Evolutionary conservation across 2,797 vertebrate genomes (phyloP).

Genomic region (Tangara arthus): DNA sequence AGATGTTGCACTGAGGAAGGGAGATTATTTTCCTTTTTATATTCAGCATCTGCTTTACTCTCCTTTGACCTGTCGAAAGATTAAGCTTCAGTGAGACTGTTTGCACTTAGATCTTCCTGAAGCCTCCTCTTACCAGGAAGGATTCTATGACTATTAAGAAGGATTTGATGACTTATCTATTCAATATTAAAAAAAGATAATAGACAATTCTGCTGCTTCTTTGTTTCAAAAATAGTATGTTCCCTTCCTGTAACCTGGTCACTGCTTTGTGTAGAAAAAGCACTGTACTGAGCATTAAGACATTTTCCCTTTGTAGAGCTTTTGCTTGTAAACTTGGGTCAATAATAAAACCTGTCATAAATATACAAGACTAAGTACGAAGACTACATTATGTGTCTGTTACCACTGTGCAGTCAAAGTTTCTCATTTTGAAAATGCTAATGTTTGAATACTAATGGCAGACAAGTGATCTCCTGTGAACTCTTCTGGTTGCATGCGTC

Average conservation of each 20-base stretch:
- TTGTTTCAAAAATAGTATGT: not conserved
- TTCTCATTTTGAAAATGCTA: not conserved
- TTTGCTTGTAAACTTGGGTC: not conserved
- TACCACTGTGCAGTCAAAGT: not conserved
- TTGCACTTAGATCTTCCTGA: slow-evolving; percentile 19
- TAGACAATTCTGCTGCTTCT: not conserved
- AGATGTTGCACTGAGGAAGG: not conserved
- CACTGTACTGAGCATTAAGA: not conserved
- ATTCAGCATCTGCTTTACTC: slow-evolving; percentile 23
- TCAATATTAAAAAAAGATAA: not conserved
- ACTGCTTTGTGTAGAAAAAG: not conserved
- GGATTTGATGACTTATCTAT: not conserved
- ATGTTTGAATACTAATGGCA: not conserved
- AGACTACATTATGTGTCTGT: not conserved
- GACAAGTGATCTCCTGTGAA: not conserved
- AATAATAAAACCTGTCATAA: not conserved
- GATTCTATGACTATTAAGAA: not conserved
- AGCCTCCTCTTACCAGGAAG: not conserved
- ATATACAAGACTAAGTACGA: not conserved
- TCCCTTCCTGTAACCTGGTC: not conserved
- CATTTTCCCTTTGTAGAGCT: not conserved
- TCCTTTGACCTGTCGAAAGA: slow-evolving; percentile 21
- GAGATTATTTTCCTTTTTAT: slow-evolving; percentile 16
- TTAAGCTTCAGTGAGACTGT: not conserved
- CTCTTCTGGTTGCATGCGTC: not conserved